phyloP scores from a whole-genome alignment of 1,140 invertebrate genomes.

The Cydia strobilella region DNA sequence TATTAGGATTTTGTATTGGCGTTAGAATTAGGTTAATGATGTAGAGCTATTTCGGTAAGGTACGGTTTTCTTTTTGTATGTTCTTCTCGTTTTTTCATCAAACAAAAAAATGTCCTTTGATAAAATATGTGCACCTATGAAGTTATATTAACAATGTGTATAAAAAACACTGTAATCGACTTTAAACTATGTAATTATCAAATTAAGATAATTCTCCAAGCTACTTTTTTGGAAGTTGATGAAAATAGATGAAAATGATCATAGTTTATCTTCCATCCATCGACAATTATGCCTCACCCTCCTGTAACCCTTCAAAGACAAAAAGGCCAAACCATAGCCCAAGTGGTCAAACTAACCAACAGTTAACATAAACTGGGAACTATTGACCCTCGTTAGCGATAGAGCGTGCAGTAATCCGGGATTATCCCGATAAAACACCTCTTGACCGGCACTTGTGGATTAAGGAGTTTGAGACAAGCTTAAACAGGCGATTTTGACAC shows the following conservation, averaged over 20 bases:
- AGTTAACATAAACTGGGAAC: slow-evolving; percentile 51
- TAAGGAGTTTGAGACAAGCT: slow-evolving; percentile 6
- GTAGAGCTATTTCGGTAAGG: not conserved
- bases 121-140: no score
- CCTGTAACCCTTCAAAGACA: not conserved
- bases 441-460: slow-evolving; percentile 48
- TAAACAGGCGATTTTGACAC: not conserved
- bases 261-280: not conserved
- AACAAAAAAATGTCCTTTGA: not conserved
- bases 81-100: not conserved
- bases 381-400: slow-evolving; percentile 72
- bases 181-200: no score
- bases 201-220: not conserved
- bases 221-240: no score
- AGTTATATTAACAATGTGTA: no score
- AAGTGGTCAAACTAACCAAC: slow-evolving; percentile 43
- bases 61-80: not conserved
- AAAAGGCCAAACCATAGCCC: slow-evolving; percentile 18
- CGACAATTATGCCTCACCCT: not conserved
- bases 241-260: not conserved
- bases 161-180: no score
- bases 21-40: slow-evolving; percentile 21
- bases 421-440: slow-evolving; percentile 72
- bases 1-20: slow-evolving; percentile 40
- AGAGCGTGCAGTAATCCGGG: slow-evolving; percentile 50